A percentile compares a stretch with the other conserved stretches of the same genome.
Conservation (phyloP, 2,113 vertebrate species). For the Centropus bengalensis region DNA sequence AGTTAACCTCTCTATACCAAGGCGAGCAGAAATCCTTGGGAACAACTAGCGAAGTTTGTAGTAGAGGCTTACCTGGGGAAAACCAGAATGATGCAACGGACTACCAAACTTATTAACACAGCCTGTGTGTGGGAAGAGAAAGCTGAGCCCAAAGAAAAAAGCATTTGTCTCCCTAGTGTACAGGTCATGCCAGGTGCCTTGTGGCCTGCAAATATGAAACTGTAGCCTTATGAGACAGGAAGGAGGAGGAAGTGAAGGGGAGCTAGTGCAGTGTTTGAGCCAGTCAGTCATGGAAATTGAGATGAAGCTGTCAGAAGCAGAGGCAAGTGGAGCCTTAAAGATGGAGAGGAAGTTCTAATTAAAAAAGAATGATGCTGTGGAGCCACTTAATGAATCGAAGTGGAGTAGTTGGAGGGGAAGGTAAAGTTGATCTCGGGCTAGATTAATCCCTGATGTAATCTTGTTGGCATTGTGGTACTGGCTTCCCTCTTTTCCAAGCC, state of each 20-base stretch:
- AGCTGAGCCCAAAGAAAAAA: not conserved
- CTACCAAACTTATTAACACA: not conserved
- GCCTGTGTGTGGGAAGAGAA: not conserved
- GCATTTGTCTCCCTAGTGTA: not conserved
- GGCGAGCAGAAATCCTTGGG: not conserved
- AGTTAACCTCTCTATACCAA: not conserved
- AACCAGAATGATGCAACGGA: not conserved
- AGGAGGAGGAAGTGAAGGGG: not conserved
- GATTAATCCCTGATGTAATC: slow-evolving; percentile 51
- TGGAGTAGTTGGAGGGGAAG: not conserved
- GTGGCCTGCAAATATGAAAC: not conserved
- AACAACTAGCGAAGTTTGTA: not conserved
- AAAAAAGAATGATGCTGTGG: not conserved
- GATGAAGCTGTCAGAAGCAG: slow-evolving; percentile 11
- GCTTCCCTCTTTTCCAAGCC: slow-evolving; percentile 1
- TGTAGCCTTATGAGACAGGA: not conserved
- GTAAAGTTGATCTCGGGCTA: not conserved
- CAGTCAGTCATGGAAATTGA: slow-evolving; percentile 43
- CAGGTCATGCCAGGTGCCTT: not conserved
- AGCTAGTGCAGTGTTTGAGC: fast-evolving
- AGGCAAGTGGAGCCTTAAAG: not conserved
- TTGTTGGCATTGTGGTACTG: slow-evolving; percentile 22
- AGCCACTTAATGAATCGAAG: not conserved
- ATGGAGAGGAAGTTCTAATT: not conserved
- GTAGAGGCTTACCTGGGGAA: not conserved